phyloP scores from a whole-genome alignment of 1,140 invertebrate genomes.

The Heliconius congener region DNA sequence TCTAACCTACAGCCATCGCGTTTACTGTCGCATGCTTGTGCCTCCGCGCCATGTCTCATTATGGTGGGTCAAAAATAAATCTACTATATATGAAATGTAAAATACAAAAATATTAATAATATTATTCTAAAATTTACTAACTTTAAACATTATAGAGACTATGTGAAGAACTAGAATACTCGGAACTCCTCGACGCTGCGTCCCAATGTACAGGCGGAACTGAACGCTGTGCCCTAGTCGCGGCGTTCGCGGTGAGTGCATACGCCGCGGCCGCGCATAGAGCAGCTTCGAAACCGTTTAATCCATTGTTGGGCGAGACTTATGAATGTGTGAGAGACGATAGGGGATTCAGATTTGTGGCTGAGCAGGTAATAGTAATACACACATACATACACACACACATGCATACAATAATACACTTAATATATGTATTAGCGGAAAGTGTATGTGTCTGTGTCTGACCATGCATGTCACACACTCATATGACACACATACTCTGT shows the following conservation, averaged over 20 bases:
- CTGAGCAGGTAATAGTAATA: slow-evolving; percentile 58
- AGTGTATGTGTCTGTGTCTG: too few relatives aligned
- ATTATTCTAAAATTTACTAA: too few relatives aligned
- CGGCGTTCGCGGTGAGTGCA: slow-evolving; percentile 92
- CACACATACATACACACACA: not conserved
- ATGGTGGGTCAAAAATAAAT: too few relatives aligned
- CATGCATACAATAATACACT: too few relatives aligned
- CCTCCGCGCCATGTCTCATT: too few relatives aligned
- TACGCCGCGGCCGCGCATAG: slow-evolving; percentile 89
- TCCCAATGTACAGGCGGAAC: slow-evolving; percentile 83
- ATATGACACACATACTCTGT: not conserved
- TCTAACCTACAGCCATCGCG: too few relatives aligned
- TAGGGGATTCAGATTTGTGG: slow-evolving; percentile 87
- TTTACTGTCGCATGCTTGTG: too few relatives aligned
- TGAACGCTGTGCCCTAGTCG: slow-evolving; percentile 88
- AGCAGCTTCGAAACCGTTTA: slow-evolving; percentile 93
- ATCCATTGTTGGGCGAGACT: slow-evolving; percentile 92
- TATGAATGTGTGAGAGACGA: slow-evolving; percentile 91
- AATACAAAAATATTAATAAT: too few relatives aligned
- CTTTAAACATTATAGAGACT: slow-evolving; percentile 81
- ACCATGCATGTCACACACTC: not conserved
- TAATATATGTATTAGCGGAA: too few relatives aligned
- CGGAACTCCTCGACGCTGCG: slow-evolving; percentile 89
- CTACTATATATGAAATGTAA: too few relatives aligned
- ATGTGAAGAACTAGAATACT: slow-evolving; percentile 93